Conservation (phyloP, 2,888 invertebrate genomes). For the Napeogenes inachia region DNA sequence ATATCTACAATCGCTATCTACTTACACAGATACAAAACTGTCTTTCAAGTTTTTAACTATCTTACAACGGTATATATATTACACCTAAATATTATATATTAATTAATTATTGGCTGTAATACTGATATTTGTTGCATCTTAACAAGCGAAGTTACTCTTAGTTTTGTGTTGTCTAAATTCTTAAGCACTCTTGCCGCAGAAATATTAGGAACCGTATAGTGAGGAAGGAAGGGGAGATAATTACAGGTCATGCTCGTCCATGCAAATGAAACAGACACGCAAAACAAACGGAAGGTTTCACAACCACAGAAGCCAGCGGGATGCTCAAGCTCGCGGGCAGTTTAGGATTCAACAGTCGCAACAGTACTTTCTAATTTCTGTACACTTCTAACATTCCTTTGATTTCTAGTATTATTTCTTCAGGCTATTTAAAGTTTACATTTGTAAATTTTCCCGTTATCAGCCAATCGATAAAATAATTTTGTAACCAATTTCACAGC, state of each 20-base stretch:
- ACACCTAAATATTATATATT: slow-evolving; percentile 9
- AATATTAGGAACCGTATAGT: slow-evolving; percentile 28
- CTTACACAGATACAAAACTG: slow-evolving; percentile 38
- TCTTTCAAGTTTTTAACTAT: slow-evolving; percentile 38
- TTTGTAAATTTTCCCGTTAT: neutral
- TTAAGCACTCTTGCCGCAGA: slow-evolving; percentile 27
- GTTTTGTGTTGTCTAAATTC: slow-evolving; percentile 21
- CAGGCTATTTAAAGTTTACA: neutral
- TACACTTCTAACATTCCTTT: slow-evolving; percentile 50
- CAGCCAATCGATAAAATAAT: slow-evolving; percentile 6
- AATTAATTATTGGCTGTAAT: slow-evolving; percentile 28
- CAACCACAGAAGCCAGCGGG: slow-evolving; percentile 69
- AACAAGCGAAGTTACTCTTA: slow-evolving; percentile 29
- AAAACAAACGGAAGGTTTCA: slow-evolving; percentile 69
- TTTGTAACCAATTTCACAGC: slow-evolving; percentile 42
- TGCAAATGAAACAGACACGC: slow-evolving; percentile 75
- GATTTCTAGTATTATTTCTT: slow-evolving; percentile 4
- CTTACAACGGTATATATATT: slow-evolving; percentile 18
- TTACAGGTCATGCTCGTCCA: slow-evolving; percentile 70
- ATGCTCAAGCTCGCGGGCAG: slow-evolving; percentile 58
- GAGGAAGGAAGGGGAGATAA: slow-evolving; percentile 56
- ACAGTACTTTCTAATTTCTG: slow-evolving; percentile 58
- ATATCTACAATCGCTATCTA: slow-evolving; percentile 52
- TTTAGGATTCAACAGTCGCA: slow-evolving; percentile 59
- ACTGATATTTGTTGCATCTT: slow-evolving; percentile 13